A percentile compares a stretch with the other conserved stretches of the same genome.
These are phyloP conservation scores for Bubalus kerabau DNA, from an alignment of 2,113 vertebrate species.

Conservation along the genomic window DNA sequence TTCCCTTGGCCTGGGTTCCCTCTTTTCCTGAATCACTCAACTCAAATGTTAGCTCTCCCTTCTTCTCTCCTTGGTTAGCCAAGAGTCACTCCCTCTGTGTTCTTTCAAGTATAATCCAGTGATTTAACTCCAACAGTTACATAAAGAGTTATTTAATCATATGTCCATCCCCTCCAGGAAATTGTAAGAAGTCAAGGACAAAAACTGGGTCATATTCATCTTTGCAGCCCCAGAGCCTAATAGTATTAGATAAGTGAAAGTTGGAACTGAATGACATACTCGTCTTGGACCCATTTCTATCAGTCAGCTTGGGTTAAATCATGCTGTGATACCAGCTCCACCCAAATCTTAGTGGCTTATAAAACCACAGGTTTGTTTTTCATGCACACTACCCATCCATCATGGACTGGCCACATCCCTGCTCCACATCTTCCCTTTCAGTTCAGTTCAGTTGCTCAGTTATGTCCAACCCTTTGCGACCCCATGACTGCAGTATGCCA, in stretches of 20 bases:
- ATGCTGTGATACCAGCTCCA: neutral
- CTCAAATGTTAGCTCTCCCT: neutral
- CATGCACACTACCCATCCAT: neutral
- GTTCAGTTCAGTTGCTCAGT: neutral
- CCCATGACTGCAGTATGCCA: neutral
- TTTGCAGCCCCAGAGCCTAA: neutral
- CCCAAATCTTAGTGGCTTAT: neutral
- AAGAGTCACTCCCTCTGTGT: neutral
- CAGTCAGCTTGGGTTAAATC: neutral
- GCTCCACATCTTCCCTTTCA: neutral
- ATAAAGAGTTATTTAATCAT: neutral
- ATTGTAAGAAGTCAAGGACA: neutral
- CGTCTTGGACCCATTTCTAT: neutral
- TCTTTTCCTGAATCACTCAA: neutral
- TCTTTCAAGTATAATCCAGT: neutral
- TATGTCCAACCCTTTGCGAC: fast-evolving
- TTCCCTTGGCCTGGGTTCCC: neutral
- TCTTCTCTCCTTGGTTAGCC: neutral
- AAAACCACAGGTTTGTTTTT: neutral
- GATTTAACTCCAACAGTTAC: neutral
- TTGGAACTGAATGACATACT: neutral
- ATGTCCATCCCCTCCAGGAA: neutral
- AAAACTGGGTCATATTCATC: neutral
- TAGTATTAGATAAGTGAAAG: neutral
- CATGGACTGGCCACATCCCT: neutral